A percentile compares a stretch with the other conserved stretches of the same genome.
These are phyloP conservation scores for Diaphora mendica DNA, from an alignment of 2,888 invertebrate species.

Conservation along the genomic window DNA sequence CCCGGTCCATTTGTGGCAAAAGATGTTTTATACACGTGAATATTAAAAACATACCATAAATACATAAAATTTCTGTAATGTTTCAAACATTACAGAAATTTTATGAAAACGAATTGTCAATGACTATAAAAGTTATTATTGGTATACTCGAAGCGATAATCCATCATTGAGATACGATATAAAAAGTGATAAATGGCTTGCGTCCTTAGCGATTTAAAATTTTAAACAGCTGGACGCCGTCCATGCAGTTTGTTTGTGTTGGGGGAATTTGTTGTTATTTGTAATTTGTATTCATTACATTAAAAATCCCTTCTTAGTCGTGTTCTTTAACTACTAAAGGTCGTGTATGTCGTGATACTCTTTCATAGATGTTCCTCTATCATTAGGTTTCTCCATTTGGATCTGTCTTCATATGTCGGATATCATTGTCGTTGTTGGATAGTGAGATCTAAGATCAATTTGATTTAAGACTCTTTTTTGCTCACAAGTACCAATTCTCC, in stretches of 20 bases:
- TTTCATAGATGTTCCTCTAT: too few species aligned
- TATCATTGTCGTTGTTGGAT: not conserved
- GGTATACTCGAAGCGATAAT: conserved; percentile 65
- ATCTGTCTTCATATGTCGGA: not conserved
- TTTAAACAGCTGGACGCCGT: conserved; percentile 53
- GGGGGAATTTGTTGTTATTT: conserved; percentile 12
- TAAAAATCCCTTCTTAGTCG: not conserved
- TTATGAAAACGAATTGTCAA: conserved; percentile 48
- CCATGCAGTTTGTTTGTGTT: conserved; percentile 9
- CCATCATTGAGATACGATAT: conserved; percentile 72
- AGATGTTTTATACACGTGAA: not conserved
- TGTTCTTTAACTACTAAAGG: not conserved
- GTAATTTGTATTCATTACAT: not conserved
- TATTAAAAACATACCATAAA: too few species aligned
- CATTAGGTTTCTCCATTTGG: not conserved
- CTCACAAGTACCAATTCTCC: not conserved
- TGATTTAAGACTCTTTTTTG: not conserved
- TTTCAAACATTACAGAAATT: not conserved
- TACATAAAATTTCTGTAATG: too few species aligned
- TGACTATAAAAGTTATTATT: conserved; percentile 65
- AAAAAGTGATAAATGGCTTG: conserved; percentile 69
- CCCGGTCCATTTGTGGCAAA: not conserved
- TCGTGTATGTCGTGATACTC: not conserved
- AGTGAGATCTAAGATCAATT: not conserved
- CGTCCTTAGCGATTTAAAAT: conserved; percentile 66